A percentile compares a stretch with the other conserved stretches of the same genome.
These are phyloP conservation scores for Tauraco hartlaubi DNA, from an alignment of 2,797 vertebrate genomes.

Conservation along the genomic window DNA sequence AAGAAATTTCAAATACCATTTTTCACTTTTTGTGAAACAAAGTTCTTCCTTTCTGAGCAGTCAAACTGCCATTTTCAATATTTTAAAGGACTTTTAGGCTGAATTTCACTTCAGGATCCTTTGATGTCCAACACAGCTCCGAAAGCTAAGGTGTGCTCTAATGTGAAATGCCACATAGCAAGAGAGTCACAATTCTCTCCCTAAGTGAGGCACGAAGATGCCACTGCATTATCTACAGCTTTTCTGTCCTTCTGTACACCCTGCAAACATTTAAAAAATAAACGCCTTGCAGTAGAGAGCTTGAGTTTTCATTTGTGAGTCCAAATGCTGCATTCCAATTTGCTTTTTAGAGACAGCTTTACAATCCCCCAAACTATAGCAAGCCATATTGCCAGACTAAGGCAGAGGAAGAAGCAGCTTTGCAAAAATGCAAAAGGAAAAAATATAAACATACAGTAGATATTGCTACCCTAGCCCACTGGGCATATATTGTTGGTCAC, in stretches of 20 bases:
- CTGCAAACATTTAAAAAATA: neutral
- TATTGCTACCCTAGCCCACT: conserved; percentile 11
- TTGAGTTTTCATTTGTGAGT: neutral
- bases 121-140: neutral
- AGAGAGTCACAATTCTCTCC: neutral
- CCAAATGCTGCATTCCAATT: neutral
- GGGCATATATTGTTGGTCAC: conserved; percentile 54
- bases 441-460: neutral
- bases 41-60: neutral
- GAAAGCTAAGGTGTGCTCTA: neutral
- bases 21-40: neutral
- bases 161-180: neutral
- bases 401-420: neutral
- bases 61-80: neutral
- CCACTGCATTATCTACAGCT: neutral
- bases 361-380: neutral
- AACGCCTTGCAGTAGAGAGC: neutral
- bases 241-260: neutral
- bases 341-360: neutral
- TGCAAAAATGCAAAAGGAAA: neutral
- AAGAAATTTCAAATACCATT: neutral
- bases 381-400: neutral
- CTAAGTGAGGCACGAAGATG: neutral
- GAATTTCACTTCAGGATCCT: neutral
- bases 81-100: neutral